Evolutionary conservation across 2,113 vertebrate genomes (phyloP).

Genomic region (Agelaius tricolor): DNA sequence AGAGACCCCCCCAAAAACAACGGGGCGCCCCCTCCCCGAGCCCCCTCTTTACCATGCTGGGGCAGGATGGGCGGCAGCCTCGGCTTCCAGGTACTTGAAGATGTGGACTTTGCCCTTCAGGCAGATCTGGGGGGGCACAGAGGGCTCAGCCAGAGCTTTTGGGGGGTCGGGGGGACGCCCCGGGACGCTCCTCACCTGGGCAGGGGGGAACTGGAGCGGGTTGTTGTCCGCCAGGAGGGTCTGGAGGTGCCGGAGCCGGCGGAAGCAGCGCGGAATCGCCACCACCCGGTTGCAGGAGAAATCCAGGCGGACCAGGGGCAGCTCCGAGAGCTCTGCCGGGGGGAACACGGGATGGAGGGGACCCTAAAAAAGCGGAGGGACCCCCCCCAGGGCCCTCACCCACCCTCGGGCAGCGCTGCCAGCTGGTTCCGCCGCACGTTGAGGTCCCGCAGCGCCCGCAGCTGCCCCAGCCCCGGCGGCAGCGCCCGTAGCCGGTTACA

Average conservation of each 20-base stretch:
- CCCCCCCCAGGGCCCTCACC: background rate
- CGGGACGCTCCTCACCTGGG: background rate
- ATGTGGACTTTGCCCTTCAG: background rate
- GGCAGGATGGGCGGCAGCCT: accelerated
- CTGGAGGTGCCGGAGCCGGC: background rate
- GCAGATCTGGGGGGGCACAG: background rate
- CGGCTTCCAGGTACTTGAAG: background rate
- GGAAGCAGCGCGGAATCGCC: background rate
- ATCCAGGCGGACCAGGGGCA: background rate
- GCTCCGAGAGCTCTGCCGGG: background rate
- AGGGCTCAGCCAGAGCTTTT: background rate
- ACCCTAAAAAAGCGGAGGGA: too few species aligned
- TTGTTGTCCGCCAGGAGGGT: background rate
- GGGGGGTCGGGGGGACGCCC: background rate
- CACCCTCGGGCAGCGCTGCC: conserved; percentile 83
- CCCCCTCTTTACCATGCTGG: background rate
- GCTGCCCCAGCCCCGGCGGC: conserved; percentile 81
- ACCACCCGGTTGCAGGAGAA: background rate
- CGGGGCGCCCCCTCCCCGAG: background rate
- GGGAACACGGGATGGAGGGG: too few species aligned
- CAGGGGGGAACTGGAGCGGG: background rate
- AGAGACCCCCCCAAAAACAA: background rate
- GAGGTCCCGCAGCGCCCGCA: conserved; percentile 86
- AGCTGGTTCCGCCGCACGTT: conserved; percentile 88
- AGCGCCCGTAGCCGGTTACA: conserved; percentile 88